These are phyloP conservation scores for Formica aserva DNA, from an alignment of 2,888 invertebrate genomes.

Conservation along the genomic window DNA sequence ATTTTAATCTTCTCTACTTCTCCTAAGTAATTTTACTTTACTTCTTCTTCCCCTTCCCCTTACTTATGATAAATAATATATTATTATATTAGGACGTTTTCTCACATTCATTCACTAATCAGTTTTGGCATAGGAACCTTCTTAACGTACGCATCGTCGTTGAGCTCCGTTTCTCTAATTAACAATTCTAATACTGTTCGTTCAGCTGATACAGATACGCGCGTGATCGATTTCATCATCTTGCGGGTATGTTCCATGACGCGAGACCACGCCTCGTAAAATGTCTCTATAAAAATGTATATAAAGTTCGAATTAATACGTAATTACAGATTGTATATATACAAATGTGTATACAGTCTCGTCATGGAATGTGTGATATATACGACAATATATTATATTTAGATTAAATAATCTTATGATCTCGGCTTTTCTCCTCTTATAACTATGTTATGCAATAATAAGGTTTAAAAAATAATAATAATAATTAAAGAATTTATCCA, in stretches of 20 bases:
- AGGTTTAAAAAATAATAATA: conserved; percentile 19
- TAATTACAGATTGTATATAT: conserved; percentile 77
- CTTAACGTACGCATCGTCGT: conserved; percentile 62
- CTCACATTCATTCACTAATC: conserved; percentile 51
- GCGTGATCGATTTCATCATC: conserved; percentile 50
- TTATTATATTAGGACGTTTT: conserved; percentile 66
- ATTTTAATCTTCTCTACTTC: conserved; percentile 38
- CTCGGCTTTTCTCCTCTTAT: conserved; percentile 36
- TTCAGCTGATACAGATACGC: conserved; percentile 64
- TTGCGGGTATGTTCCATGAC: conserved; percentile 62
- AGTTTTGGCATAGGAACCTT: conserved; percentile 74
- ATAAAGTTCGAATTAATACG: conserved; percentile 74
- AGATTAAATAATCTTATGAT: conserved; percentile 69
- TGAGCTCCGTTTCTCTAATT: conserved; percentile 67
- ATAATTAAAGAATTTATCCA: conserved; percentile 15
- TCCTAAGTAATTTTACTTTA: not conserved
- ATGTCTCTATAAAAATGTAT: conserved; percentile 73
- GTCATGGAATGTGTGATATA: conserved; percentile 79
- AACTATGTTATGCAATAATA: conserved; percentile 68
- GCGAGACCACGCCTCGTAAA: conserved; percentile 70
- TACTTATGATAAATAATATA: conserved; percentile 72
- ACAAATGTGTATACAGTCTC: conserved; percentile 82
- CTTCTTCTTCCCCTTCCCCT: conserved; percentile 4
- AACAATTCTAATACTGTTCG: conserved; percentile 74
- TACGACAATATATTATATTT: conserved; percentile 72